phyloP scores from a whole-genome alignment of 2,888 invertebrate genomes.

The Anodontia alba region DNA sequence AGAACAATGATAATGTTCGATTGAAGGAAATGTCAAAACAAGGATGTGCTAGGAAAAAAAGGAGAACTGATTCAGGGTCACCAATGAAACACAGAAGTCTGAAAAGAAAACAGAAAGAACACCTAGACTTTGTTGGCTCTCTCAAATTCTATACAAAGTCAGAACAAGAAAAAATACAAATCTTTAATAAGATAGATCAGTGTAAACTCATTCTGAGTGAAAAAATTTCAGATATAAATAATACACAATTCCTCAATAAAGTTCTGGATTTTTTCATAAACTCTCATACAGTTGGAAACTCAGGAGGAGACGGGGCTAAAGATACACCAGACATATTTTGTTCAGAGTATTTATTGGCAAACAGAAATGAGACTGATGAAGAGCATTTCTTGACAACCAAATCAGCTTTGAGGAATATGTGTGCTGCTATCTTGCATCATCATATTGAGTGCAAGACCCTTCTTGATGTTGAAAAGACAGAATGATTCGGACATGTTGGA shows the following conservation, averaged over 20 bases:
- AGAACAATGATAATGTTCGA: too few species aligned
- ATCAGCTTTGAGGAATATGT: conserved; percentile 27
- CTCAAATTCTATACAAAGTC: conserved; percentile 22
- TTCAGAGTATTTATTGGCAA: conserved; percentile 12
- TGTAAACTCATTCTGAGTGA: conserved; percentile 10
- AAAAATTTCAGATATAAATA: conserved; percentile 18
- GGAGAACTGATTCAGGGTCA: conserved; percentile 23
- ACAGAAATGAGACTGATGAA: conserved; percentile 14
- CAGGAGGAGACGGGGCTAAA: not conserved
- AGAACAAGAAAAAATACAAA: conserved; percentile 4
- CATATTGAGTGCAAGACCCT: not conserved
- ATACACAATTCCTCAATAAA: conserved; percentile 2
- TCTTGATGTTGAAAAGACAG: not conserved
- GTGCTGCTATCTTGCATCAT: not conserved
- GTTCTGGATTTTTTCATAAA: conserved; percentile 26
- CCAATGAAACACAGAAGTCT: conserved; percentile 22
- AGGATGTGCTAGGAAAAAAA: not conserved
- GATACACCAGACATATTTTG: not conserved
- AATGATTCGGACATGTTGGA: not conserved
- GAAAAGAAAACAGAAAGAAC: conserved; percentile 23
- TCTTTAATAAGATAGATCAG: conserved; percentile 28
- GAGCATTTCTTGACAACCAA: conserved; percentile 5
- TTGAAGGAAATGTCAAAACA: too few species aligned
- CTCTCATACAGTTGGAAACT: not conserved
- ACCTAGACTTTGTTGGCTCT: not conserved